A percentile compares a stretch with the other conserved stretches of the same genome.
Conservation (phyloP, 2,113 vertebrate species). For the Chamaetylas fuelleborni region DNA sequence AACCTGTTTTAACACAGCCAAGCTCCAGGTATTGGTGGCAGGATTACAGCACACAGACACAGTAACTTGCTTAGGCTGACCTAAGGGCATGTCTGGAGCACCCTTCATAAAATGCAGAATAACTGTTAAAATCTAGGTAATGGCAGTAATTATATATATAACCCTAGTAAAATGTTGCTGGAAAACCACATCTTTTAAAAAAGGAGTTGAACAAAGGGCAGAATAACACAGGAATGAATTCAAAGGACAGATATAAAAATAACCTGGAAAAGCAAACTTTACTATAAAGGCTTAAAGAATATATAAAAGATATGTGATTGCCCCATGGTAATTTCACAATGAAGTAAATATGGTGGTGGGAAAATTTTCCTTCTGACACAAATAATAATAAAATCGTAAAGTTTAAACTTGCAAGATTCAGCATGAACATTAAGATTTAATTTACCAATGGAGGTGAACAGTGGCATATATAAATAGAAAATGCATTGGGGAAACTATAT, state of each 20-base stretch:
- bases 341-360: background rate
- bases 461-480: background rate
- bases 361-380: background rate
- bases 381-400: background rate
- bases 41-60: background rate
- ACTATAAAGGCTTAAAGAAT: background rate
- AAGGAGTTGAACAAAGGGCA: background rate
- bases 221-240: background rate
- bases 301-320: background rate
- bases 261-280: background rate
- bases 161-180: background rate
- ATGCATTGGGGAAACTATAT: rapidly evolving
- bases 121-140: background rate
- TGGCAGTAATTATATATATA: background rate
- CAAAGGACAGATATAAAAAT: background rate
- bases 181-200: background rate
- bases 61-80: background rate
- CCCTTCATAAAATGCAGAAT: background rate
- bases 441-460: background rate
- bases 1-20: background rate
- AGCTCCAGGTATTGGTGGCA: background rate
- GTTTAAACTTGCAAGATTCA: background rate
- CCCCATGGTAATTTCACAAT: background rate
- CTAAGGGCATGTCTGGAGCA: background rate
- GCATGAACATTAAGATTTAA: background rate